phyloP scores from a whole-genome alignment of 1,140 invertebrate genomes.

The Melanaphis sacchari region DNA sequence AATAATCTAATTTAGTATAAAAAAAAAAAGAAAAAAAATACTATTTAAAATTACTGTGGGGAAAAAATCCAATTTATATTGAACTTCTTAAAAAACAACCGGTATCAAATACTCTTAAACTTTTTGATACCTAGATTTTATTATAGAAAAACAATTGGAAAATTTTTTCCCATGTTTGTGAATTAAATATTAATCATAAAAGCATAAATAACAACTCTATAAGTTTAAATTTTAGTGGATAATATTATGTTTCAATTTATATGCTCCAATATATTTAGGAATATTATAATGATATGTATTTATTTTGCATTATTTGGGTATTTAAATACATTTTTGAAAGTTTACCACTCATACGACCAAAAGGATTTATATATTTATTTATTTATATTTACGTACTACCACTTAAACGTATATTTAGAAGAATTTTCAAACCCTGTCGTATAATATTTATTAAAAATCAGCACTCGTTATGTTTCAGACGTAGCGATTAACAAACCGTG shows the following conservation, averaged over 20 bases:
- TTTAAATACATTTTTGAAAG: neutral
- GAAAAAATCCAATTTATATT: too few species aligned
- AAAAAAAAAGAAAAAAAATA: too few species aligned
- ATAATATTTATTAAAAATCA: neutral
- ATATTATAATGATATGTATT: neutral
- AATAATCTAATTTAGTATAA: too few species aligned
- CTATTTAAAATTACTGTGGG: neutral
- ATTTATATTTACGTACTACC: neutral
- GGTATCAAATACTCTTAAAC: too few species aligned
- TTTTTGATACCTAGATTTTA: too few species aligned
- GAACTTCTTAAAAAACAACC: too few species aligned
- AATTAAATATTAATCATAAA: too few species aligned
- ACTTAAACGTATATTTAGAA: neutral
- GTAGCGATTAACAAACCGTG: slow-evolving; percentile 80
- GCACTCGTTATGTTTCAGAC: slow-evolving; percentile 68
- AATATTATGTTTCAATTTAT: neutral
- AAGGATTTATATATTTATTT: neutral
- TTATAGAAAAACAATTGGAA: too few species aligned
- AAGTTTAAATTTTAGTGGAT: too few species aligned
- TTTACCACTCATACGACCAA: neutral
- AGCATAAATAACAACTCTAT: too few species aligned
- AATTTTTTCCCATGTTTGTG: too few species aligned
- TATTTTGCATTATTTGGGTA: neutral
- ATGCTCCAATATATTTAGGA: neutral
- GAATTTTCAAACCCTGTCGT: neutral